Evolutionary conservation across 2,888 invertebrate species (phyloP), one percentile per base, ranked within the genome.

Genomic region (Linnaemya vulpina): DNA sequence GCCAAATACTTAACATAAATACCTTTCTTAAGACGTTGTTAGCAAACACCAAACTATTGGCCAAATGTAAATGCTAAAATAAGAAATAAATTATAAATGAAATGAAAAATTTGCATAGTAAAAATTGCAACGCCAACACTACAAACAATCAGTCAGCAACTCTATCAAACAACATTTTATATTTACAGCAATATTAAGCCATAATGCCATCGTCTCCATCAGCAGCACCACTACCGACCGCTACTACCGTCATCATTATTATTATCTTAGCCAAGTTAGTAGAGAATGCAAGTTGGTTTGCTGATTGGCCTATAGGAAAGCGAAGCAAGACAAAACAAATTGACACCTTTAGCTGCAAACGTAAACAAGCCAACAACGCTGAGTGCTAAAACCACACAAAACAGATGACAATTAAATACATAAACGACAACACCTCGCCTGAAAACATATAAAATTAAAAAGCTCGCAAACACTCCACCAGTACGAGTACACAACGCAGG

Each of bases 331-430:
- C 77, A 70, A 73, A 85, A 85, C 74, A 85, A 78, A 85, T 81
- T 85, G 77, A 81, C 84, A 85, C 81, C 84, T 81, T 85, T 70
- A 63, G 74, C 74, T 81, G 73, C 40, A 76, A 76, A 70, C n/a
- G 63, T 67, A 79, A 83, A 60, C 51, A 80, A 84, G 43, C 51
- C 75, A 76, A 73, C 68, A 70, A 67, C 68, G 38, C 58, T 30
- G 46, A 55, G 25, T 63, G 71, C 49, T 20, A 70, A 75, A 81
- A 55, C 68, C 63, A 74, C 77, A 79, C 40, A 73, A 71, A 81
- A 77, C 76, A 84, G 73, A 73, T 63, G 81, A 68, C 81, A 84
- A 84, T 84, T 84, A 84, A 77, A 84, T 74, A 77, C 84, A 84
- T 40, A 80, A 84, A 76, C 55, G 53, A 75, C 77, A 84, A 84